These are phyloP conservation scores for Drosophila multiciliata DNA, from an alignment of 2,888 invertebrate species.

Conservation along the genomic window DNA sequence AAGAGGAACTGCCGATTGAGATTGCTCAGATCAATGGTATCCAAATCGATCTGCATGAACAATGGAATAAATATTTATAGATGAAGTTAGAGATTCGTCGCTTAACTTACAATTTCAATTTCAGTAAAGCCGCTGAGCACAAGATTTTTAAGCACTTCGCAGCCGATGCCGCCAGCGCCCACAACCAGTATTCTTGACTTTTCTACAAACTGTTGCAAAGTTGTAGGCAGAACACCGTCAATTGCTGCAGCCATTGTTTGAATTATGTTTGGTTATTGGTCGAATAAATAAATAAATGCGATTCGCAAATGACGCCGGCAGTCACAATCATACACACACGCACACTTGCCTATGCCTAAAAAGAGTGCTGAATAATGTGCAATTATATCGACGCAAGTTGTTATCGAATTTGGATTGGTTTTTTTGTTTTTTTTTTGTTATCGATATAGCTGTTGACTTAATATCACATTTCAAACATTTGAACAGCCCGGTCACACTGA, in stretches of 20 bases:
- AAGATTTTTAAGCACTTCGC: slow-evolving; percentile 98
- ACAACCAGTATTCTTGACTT: slow-evolving; percentile 93
- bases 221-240: slow-evolving; percentile 88
- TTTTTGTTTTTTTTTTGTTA: not conserved
- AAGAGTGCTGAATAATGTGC: slow-evolving; percentile 34
- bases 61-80: not conserved
- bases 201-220: slow-evolving; percentile 88
- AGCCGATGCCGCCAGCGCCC: slow-evolving; percentile 99
- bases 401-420: slow-evolving; percentile 4
- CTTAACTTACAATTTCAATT: slow-evolving; percentile 94
- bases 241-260: slow-evolving; percentile 88
- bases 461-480: slow-evolving; percentile 24
- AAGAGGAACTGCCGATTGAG: slow-evolving; percentile 99
- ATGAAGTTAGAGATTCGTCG: not conserved
- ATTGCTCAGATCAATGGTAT: slow-evolving; percentile 99
- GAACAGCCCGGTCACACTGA: slow-evolving; percentile 36
- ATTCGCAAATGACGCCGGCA: slow-evolving; percentile 65
- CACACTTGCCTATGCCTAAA: slow-evolving; percentile 12
- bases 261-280: slow-evolving; percentile 14
- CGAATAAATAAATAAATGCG: slow-evolving; percentile 11
- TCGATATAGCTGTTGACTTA: slow-evolving; percentile 20
- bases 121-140: slow-evolving; percentile 96
- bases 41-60: slow-evolving; percentile 95
- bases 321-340: slow-evolving; percentile 13
- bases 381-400: slow-evolving; percentile 1